Percentiles rank a stretch among this genome's conserved stretches.
phyloP scores from a whole-genome alignment of 2,797 vertebrate genomes.

The Hephaestus fuliginosus region DNA sequence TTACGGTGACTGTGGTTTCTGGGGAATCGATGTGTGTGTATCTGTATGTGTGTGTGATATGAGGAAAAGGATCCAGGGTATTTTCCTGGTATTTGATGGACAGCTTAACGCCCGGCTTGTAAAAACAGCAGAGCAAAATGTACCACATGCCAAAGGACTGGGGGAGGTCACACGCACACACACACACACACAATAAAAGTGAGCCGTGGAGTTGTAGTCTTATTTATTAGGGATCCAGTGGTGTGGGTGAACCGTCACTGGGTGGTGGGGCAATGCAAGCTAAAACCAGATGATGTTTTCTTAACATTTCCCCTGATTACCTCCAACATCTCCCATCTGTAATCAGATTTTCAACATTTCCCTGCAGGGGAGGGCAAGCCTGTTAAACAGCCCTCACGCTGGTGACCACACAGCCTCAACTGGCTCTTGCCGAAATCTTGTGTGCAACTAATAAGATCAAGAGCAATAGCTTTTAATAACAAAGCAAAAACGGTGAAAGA shows the following conservation, averaged over 20 bases:
- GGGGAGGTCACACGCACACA: conserved; percentile 59
- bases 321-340: conserved; percentile 44
- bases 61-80: conserved; percentile 67
- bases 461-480: conserved; percentile 38
- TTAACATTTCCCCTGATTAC: conserved; percentile 73
- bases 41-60: conserved; percentile 35
- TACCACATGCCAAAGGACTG: conserved; percentile 75
- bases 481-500: conserved; percentile 26
- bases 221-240: conserved; percentile 71
- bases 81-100: conserved; percentile 81
- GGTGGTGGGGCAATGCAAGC: conserved; percentile 50
- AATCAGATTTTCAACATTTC: conserved; percentile 70
- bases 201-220: conserved; percentile 63
- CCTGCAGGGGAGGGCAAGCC: conserved; percentile 5
- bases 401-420: conserved; percentile 51
- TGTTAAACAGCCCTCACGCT: conserved; percentile 38
- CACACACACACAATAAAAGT: conserved; percentile 59
- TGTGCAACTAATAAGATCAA: conserved; percentile 50
- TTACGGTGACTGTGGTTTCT: conserved; percentile 73
- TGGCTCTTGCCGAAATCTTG: conserved; percentile 33
- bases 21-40: conserved; percentile 55
- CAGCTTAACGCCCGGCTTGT: conserved; percentile 80
- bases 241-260: conserved; percentile 71
- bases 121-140: conserved; percentile 81
- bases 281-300: conserved; percentile 70